These are phyloP conservation scores for Uloborus plumipes DNA, from an alignment of 2,888 invertebrate genomes.

Conservation along the genomic window DNA sequence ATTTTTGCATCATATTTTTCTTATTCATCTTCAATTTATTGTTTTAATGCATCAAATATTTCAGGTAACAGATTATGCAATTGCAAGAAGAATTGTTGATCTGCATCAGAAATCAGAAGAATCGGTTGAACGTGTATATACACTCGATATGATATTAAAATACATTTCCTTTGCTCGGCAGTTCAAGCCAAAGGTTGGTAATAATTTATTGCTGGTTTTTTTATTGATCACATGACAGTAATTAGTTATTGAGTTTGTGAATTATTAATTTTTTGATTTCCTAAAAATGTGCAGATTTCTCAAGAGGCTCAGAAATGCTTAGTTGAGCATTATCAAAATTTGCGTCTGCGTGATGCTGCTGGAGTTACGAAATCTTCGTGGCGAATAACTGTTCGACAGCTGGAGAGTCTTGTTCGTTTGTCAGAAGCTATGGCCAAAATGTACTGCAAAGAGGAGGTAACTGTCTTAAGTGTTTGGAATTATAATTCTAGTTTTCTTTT, in stretches of 20 bases:
- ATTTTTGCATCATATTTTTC: too few relatives aligned
- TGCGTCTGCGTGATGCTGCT: constrained; percentile 83
- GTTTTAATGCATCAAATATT: neutral
- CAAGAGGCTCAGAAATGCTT: constrained; percentile 86
- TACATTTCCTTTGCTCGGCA: constrained; percentile 97
- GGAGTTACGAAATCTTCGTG: constrained; percentile 82
- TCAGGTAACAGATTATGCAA: constrained; percentile 92
- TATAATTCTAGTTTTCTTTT: constrained; percentile 5
- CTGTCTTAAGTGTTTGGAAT: constrained; percentile 27
- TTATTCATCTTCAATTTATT: neutral
- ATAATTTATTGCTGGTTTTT: neutral
- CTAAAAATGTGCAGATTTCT: constrained; percentile 70
- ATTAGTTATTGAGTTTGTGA: neutral
- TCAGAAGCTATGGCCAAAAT: constrained; percentile 97
- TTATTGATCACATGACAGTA: neutral
- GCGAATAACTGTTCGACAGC: constrained; percentile 96
- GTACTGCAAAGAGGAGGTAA: constrained; percentile 90
- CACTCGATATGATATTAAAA: constrained; percentile 88
- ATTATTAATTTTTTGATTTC: constrained; percentile 1
- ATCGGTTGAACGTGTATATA: constrained; percentile 76
- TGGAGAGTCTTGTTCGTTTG: constrained; percentile 94
- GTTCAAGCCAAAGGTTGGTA: constrained; percentile 87
- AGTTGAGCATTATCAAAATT: constrained; percentile 87
- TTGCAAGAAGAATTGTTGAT: constrained; percentile 95
- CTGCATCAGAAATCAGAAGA: constrained; percentile 89